Evolutionary conservation across 2,113 vertebrate genomes (phyloP).

Genomic region (Cyphomyrus discorhynchus): DNA sequence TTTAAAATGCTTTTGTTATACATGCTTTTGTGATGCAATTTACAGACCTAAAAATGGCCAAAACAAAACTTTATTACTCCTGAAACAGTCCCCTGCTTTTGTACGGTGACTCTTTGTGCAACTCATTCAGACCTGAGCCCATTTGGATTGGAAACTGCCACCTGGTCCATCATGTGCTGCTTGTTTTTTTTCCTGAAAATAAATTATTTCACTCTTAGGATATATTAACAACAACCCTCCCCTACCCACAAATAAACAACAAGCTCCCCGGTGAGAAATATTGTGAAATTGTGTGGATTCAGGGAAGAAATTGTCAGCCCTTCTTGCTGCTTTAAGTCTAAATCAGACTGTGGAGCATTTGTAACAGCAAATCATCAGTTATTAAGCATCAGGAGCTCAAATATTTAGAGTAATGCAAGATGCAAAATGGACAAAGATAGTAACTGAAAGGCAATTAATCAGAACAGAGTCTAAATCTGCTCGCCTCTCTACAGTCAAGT

Average conservation of each 20-base stretch:
- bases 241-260: not conserved
- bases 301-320: not conserved
- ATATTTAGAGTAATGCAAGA: not conserved
- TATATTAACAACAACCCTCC: not conserved
- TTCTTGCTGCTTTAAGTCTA: not conserved
- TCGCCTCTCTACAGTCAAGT: not conserved
- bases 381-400: not conserved
- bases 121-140: not conserved
- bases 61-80: not conserved
- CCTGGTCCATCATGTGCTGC: not conserved
- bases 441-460: slow-evolving; percentile 4
- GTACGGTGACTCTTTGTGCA: not conserved
- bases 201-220: not conserved
- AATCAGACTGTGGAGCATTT: not conserved
- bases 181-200: not conserved
- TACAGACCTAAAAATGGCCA: not conserved
- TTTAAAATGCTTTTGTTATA: not conserved
- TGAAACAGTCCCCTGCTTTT: not conserved
- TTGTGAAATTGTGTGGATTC: not conserved
- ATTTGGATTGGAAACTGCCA: not conserved
- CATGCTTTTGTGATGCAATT: not conserved
- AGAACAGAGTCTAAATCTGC: not conserved
- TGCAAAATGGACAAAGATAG: not conserved
- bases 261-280: not conserved
- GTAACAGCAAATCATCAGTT: not conserved